Percentiles rank a stretch among this genome's conserved stretches.
phyloP scores from a whole-genome alignment of 2,113 vertebrate genomes.

The Naja naja region DNA sequence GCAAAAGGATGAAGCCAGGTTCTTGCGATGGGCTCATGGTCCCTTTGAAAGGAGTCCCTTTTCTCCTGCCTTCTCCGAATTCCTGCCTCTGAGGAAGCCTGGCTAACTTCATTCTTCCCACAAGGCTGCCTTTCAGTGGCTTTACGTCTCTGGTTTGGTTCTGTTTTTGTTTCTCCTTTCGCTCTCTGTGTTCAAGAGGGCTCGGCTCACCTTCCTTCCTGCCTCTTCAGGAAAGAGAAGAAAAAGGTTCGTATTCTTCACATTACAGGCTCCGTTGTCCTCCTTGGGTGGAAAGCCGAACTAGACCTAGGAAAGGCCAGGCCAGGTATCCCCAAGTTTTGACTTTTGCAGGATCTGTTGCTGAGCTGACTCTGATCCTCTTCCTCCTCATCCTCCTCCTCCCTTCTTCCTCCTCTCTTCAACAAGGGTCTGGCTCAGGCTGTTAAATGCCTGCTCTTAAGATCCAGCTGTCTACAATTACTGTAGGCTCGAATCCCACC shows the following conservation, averaged over 20 bases:
- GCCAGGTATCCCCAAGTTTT: too few species aligned
- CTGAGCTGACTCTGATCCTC: too few species aligned
- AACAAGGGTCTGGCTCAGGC: too few species aligned
- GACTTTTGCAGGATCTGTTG: too few species aligned
- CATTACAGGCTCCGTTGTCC: slow-evolving; percentile 13
- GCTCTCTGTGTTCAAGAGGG: not conserved
- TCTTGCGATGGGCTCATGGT: slow-evolving; percentile 21
- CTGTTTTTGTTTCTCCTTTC: fast-evolving
- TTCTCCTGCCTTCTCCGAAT: slow-evolving; percentile 1
- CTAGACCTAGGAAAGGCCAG: not conserved
- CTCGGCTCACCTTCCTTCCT: not conserved
- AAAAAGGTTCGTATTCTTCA: slow-evolving; percentile 4
- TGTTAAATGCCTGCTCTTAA: too few species aligned
- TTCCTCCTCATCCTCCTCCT: not conserved
- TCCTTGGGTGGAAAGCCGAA: not conserved
- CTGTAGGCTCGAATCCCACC: too few species aligned
- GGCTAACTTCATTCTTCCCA: not conserved
- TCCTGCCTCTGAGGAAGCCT: not conserved
- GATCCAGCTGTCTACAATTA: too few species aligned
- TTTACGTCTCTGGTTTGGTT: not conserved
- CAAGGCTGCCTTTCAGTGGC: not conserved
- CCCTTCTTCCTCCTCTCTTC: not conserved
- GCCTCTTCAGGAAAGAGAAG: not conserved
- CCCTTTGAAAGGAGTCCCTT: not conserved
- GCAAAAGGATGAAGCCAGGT: slow-evolving; percentile 47